These are phyloP conservation scores for Apteryx mantelli DNA, from an alignment of 2,113 vertebrate species.

Conservation along the genomic window DNA sequence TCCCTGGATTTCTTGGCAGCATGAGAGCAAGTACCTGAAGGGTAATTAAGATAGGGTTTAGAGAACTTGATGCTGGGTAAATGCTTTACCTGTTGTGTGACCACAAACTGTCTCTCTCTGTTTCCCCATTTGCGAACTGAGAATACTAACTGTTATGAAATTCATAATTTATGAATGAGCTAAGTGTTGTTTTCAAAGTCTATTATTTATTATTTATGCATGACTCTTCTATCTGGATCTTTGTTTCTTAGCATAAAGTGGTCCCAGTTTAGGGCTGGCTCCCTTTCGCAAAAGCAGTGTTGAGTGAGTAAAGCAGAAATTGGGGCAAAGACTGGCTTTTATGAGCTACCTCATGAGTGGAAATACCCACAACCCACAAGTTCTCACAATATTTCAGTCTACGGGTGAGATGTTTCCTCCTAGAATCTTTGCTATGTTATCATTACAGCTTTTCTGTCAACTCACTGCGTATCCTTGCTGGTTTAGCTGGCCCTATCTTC, in stretches of 20 bases:
- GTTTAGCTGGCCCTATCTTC: not conserved
- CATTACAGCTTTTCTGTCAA: not conserved
- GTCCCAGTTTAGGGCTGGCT: not conserved
- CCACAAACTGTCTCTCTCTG: not conserved
- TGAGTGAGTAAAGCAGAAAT: not conserved
- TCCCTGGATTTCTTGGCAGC: slow-evolving; percentile 39
- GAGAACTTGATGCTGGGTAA: slow-evolving; percentile 51
- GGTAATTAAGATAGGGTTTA: slow-evolving; percentile 33
- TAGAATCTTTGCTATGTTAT: not conserved
- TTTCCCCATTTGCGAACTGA: slow-evolving; percentile 23
- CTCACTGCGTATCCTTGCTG: not conserved
- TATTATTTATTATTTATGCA: not conserved
- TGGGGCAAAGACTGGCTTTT: not conserved
- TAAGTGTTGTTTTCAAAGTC: not conserved
- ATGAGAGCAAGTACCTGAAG: not conserved
- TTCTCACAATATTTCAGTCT: not conserved
- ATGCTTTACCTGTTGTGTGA: slow-evolving; percentile 47
- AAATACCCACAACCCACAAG: not conserved
- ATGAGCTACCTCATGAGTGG: not conserved
- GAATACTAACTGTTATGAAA: slow-evolving; percentile 21
- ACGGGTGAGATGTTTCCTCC: not conserved
- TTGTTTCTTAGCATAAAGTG: not conserved
- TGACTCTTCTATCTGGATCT: not conserved
- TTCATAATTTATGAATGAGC: slow-evolving; percentile 52
- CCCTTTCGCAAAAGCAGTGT: not conserved